phyloP scores from a whole-genome alignment of 92 coral and sea anemone species.

The Parazoanthus darwini region DNA sequence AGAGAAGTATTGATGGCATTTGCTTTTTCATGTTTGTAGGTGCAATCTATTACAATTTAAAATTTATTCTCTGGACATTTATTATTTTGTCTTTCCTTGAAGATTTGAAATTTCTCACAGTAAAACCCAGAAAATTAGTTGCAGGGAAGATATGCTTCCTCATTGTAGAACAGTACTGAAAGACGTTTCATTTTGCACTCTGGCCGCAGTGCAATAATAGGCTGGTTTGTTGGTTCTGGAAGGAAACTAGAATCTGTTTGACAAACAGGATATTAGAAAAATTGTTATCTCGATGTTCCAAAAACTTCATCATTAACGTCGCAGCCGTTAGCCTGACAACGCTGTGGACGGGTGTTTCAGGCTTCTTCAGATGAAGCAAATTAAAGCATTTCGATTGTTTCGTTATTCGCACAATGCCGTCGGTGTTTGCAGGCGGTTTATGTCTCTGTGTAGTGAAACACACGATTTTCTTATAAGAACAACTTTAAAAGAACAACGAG shows the following conservation, averaged over 20 bases:
- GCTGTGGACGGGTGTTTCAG: constrained; percentile 88
- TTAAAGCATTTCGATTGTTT: constrained; percentile 66
- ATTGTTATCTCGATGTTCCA: constrained; percentile 48
- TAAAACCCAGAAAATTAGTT: constrained; percentile 56
- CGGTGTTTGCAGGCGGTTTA: constrained; percentile 79
- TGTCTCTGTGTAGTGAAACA: constrained; percentile 60
- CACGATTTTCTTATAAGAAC: too few relatives aligned
- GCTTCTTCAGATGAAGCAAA: constrained; percentile 86
- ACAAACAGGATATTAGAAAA: constrained; percentile 55
- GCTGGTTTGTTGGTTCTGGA: constrained; percentile 77
- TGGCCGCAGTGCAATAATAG: constrained; percentile 79
- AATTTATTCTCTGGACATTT: constrained; percentile 73
- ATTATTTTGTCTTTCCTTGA: constrained; percentile 66
- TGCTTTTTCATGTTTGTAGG: constrained; percentile 65
- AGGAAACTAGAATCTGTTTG: constrained; percentile 62
- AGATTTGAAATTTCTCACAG: constrained; percentile 64
- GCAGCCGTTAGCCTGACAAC: constrained; percentile 80
- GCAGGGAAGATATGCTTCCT: constrained; percentile 73
- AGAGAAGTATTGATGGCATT: constrained; percentile 55
- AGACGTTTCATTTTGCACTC: constrained; percentile 79
- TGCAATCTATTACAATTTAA: constrained; percentile 59
- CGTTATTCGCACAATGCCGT: constrained; percentile 74
- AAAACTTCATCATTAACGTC: constrained; percentile 61
- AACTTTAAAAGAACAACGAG: too few relatives aligned
- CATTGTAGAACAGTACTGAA: constrained; percentile 69